Base-by-base conservation (phyloP, 2,797 vertebrate species). In the Molothrus ater region DNA sequence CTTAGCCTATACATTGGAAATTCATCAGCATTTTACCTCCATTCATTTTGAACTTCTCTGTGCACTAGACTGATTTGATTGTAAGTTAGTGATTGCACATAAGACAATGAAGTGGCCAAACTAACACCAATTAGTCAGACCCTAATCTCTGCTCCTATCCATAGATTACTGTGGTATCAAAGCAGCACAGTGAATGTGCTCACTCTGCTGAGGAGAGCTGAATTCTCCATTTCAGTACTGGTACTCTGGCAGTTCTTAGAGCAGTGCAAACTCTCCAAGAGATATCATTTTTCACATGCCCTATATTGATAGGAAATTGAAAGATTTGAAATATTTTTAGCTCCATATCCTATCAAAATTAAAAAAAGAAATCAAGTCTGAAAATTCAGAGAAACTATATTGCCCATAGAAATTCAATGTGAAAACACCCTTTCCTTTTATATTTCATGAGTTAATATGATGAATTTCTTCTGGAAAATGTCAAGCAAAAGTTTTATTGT, bases 401-500 rank as follows among this genome's bases (percentile, higher is more conserved):
- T 82, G 9, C 29, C 59, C 21, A 51, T 21, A 88, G 31, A 85
- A 92, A 87, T 15, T 42, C 32, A 32, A 29, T 12, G 24, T 42
- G 31, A 61, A 74, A 91, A 53, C 19, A 75, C 1, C 8, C 31
- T 8, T 60, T 60, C 11, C 14, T 81, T 78, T 72, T 80, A 56
- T 11, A 68, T 73, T 68, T 65, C 7, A 15, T 15, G 11, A 45
- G 7, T 50, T 84, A 87, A 50, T 60, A 32, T 51, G 25, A 82
- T 34, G 1, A 75, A 75, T 83, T 94, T 94, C 32, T 93, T 80
- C 17, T 54, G 36, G 66, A 80, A 96, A 94, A 93, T 36, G 17
- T 60, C 25, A 96, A 95, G 34, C 3, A 63, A 76, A 93, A 60
- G 14, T 72, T 92, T 92, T 74, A 78, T 70, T 89, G 11, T 82